phyloP scores from a whole-genome alignment of 2,113 vertebrate species.

The Lasiurus cinereus region DNA sequence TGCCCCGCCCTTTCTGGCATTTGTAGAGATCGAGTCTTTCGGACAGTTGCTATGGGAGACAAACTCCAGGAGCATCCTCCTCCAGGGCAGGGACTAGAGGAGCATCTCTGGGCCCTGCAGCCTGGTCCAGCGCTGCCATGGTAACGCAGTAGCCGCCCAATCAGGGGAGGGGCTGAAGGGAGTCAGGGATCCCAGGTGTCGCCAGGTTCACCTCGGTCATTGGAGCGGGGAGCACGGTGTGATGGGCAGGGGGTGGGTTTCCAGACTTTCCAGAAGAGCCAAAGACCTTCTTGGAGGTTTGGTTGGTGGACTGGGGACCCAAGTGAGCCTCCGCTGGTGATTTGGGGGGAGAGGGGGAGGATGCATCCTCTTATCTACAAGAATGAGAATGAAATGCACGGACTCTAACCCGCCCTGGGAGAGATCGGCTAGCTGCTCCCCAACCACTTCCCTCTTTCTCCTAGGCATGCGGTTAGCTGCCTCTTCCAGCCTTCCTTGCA shows the following conservation, averaged over 20 bases:
- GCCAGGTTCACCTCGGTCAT: background rate
- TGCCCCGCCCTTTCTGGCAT: no score
- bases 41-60: rapidly evolving
- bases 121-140: background rate
- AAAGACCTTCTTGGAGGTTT: background rate
- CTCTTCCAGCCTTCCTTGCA: background rate
- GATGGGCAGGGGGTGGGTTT: background rate
- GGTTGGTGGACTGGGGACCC: background rate
- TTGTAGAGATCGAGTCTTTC: rapidly evolving
- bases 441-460: background rate
- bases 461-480: background rate
- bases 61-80: rapidly evolving
- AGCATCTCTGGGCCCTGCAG: background rate
- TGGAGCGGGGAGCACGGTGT: background rate
- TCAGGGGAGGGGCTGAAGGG: background rate
- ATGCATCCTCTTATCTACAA: background rate
- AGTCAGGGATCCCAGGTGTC: background rate
- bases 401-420: background rate
- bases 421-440: background rate
- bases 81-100: background rate
- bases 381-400: background rate
- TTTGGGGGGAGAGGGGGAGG: background rate
- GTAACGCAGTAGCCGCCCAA: rapidly evolving
- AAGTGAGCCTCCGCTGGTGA: background rate
- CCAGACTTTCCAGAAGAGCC: background rate